Percentiles rank a stretch among this genome's conserved stretches.
These are phyloP conservation scores for Carapus acus DNA, from an alignment of 2,797 vertebrate genomes.

Conservation along the genomic window DNA sequence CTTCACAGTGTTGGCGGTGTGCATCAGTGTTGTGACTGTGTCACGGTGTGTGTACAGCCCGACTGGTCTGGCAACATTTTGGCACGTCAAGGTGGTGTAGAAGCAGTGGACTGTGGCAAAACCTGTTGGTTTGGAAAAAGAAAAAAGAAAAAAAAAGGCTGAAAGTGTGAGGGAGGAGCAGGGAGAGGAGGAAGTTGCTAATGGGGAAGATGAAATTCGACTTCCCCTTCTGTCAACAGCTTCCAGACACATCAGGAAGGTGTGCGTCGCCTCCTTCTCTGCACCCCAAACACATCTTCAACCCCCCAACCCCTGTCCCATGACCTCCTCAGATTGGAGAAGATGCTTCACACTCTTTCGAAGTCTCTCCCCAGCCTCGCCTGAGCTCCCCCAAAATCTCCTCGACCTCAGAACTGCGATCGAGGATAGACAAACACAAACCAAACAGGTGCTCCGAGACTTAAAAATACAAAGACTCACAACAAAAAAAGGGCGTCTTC, in stretches of 20 bases:
- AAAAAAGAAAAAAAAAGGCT: constrained; percentile 14
- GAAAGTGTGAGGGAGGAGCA: constrained; percentile 12
- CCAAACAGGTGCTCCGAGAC: neutral
- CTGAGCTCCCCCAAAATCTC: constrained; percentile 2
- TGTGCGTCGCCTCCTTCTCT: constrained; percentile 13
- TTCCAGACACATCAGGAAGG: constrained; percentile 32
- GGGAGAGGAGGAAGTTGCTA: constrained; percentile 58
- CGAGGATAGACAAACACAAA: constrained; percentile 2
- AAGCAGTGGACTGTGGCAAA: constrained; percentile 49
- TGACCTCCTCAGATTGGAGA: no score
- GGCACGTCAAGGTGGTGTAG: constrained; percentile 32
- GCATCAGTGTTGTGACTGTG: constrained; percentile 50
- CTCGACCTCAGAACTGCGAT: neutral
- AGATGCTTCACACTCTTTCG: no score
- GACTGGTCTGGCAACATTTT: constrained; percentile 66
- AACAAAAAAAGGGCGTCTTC: constrained; percentile 4
- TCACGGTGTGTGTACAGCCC: constrained; percentile 38
- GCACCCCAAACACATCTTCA: no score
- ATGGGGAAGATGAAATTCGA: constrained; percentile 57
- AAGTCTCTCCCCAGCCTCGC: no score
- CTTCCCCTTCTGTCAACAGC: constrained; percentile 64
- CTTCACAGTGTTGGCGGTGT: constrained; percentile 32
- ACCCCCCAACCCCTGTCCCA: no score
- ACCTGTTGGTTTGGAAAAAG: constrained; percentile 53
- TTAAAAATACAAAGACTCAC: no score